phyloP scores from a whole-genome alignment of 2,797 vertebrate species.

The Pangasius sanitwongsei region DNA sequence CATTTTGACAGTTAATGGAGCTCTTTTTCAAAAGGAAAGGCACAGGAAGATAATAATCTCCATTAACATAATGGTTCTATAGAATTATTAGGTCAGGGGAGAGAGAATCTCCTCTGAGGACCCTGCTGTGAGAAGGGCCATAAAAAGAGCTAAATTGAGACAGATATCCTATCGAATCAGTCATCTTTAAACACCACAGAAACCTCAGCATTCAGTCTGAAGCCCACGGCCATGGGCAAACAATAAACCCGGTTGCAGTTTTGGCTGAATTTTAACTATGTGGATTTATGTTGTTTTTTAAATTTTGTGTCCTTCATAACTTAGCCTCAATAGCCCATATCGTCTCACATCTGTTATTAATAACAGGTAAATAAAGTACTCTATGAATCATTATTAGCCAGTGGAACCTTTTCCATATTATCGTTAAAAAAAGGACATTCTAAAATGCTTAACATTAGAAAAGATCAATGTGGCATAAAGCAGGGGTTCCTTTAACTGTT shows the following conservation, averaged over 20 bases:
- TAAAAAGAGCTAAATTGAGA: slow-evolving; percentile 42
- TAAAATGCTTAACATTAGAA: not conserved
- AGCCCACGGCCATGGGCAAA: not conserved
- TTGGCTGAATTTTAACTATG: not conserved
- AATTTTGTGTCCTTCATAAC: slow-evolving; percentile 16
- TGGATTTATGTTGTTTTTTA: not conserved
- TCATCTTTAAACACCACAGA: slow-evolving; percentile 35
- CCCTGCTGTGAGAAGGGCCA: slow-evolving; percentile 32
- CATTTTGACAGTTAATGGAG: slow-evolving; percentile 11
- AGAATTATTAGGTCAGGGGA: slow-evolving; percentile 38
- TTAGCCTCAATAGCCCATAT: not conserved
- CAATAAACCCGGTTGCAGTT: not conserved
- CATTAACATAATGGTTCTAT: slow-evolving; percentile 38
- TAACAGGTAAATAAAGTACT: slow-evolving; percentile 32
- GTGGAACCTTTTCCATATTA: not conserved
- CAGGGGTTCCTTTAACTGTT: not conserved
- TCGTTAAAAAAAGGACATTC: not conserved
- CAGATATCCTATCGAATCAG: slow-evolving; percentile 36
- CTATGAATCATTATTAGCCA: not conserved
- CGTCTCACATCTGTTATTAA: slow-evolving; percentile 21
- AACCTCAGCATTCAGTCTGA: not conserved
- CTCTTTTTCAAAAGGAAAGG: not conserved
- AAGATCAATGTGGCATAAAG: not conserved
- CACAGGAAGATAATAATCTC: slow-evolving; percentile 39
- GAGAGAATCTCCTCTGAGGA: slow-evolving; percentile 25